Conservation (phyloP, 2,113 vertebrate genomes). For the Mirounga angustirostris region DNA sequence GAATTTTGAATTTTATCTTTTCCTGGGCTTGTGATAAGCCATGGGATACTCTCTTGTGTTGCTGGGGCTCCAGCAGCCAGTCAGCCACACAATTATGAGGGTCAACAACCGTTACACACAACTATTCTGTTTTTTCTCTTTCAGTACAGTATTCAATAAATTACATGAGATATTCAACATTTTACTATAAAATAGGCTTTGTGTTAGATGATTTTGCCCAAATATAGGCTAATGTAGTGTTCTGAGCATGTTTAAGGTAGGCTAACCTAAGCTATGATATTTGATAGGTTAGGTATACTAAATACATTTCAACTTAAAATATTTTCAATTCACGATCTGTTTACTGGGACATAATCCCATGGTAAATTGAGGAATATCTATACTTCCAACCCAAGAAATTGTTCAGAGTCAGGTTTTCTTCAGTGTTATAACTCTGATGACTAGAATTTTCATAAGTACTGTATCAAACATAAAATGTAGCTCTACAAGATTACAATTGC, state of each 20-base stretch:
- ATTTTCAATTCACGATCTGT: background rate
- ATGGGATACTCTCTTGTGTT: background rate
- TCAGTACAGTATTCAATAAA: background rate
- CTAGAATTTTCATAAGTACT: background rate
- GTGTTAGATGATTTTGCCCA: background rate
- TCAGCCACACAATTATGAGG: background rate
- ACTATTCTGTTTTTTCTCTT: background rate
- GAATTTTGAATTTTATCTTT: background rate
- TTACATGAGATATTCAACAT: background rate
- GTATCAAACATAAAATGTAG: background rate
- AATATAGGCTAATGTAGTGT: background rate
- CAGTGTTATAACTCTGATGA: background rate
- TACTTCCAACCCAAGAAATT: background rate
- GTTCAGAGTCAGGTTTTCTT: background rate
- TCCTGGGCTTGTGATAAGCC: background rate
- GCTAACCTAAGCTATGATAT: background rate
- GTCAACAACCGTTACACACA: background rate
- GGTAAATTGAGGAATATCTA: background rate
- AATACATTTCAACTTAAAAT: background rate
- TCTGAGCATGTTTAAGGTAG: background rate
- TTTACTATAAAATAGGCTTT: background rate
- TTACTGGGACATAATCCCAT: background rate
- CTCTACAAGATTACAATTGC: background rate
- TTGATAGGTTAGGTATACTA: background rate
- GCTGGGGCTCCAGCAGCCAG: background rate